A percentile compares a stretch with the other conserved stretches of the same genome.
These are phyloP conservation scores for Ophioninae sp. DNA, from an alignment of 2,888 invertebrate species.

Conservation along the genomic window DNA sequence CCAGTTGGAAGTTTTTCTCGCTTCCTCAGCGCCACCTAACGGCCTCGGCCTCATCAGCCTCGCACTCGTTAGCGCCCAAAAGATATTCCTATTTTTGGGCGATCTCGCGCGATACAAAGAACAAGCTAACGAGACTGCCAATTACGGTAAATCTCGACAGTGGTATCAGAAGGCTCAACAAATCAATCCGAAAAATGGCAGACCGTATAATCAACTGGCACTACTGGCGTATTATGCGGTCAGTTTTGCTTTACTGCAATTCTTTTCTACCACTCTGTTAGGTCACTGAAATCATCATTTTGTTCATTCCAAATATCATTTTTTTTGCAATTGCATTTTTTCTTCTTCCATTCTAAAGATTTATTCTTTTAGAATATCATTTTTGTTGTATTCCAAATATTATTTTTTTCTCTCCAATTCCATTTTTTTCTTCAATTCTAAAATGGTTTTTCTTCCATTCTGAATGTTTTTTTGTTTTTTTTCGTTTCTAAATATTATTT, in stretches of 20 bases:
- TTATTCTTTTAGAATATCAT: not conserved
- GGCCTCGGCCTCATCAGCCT: constrained; percentile 87
- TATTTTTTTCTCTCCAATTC: no score
- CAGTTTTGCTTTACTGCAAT: constrained; percentile 77
- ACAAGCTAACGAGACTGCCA: constrained; percentile 90
- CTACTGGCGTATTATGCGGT: constrained; percentile 92
- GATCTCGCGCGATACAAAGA: constrained; percentile 96
- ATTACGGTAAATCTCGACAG: constrained; percentile 90
- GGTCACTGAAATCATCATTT: not conserved
- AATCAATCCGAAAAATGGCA: constrained; percentile 96
- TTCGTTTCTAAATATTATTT: no score
- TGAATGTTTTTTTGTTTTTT: no score
- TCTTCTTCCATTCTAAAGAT: not conserved
- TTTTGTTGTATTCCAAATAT: no score
- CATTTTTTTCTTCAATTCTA: no score
- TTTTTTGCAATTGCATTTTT: not conserved
- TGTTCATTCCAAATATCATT: not conserved
- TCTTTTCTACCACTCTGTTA: no score
- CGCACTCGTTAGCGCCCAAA: constrained; percentile 93
- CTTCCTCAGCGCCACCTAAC: constrained; percentile 82
- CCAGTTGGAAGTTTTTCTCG: constrained; percentile 84
- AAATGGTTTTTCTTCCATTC: no score
- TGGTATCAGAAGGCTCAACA: constrained; percentile 97
- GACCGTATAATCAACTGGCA: constrained; percentile 97
- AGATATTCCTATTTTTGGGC: constrained; percentile 93